Base-by-base conservation (phyloP, 2,797 vertebrate genomes). In the Acanthurus tractus region DNA sequence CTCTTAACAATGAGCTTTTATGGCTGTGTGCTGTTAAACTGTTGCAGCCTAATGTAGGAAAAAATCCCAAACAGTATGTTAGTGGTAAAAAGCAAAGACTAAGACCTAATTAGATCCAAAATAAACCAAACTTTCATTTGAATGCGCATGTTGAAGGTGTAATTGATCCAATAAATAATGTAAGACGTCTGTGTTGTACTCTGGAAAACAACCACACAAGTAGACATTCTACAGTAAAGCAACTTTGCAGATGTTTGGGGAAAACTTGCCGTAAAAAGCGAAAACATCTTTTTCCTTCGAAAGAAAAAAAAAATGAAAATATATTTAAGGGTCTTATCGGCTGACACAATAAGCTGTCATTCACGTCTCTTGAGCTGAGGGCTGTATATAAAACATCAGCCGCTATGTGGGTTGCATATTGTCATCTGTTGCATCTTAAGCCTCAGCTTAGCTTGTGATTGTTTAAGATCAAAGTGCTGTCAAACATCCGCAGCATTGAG, bases 381-480 rank as follows among this genome's bases (percentile, higher is more conserved):
- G 52, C 23, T 78, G 46, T 52, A 54, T 53, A 48, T 46, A 64
- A 23, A 45, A 22, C 63, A 77, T 77, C 20, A 62, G 67, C 45
- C 55, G 79, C 70, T 58, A 66, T 66, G 62, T 50, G 29, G 53
- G 79, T 34, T 76, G 64, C 63, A 70, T 62, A 74, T 58, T 42
- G 74, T 83, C 53, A 57, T 67, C 23, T 68, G 62, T 53, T 86
- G 64, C 78, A 81, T 85, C 68, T 88, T 75, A 74, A 87, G 78
- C 71, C 56, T 58, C 63, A 61, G 76, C 73, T 81, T 70, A 85
- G 67, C 70, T 80, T 11, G 38, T 63, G 76, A 58, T 67, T 82
- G 70, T 75, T 83, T 14, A 17, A 72, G 72, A 87, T 87, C 79
- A 77, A 83, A 81, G 75, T 52, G 69, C 67, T 78, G 88, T 74